phyloP scores from a whole-genome alignment of 2,113 vertebrate genomes.

The Nesoenas mayeri region DNA sequence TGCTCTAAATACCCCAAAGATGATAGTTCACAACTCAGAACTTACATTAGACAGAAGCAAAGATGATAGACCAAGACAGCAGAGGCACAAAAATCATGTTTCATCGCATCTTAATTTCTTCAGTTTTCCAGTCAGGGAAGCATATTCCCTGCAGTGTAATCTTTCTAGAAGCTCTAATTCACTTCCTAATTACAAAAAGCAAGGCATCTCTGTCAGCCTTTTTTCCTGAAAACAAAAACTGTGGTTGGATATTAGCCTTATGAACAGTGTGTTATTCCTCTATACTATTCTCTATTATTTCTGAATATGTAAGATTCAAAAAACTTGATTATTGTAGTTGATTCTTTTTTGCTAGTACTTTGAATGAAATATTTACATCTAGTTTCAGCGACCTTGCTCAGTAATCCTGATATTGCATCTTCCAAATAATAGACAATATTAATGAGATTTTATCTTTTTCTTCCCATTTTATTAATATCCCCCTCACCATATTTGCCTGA shows the following conservation, averaged over 20 bases:
- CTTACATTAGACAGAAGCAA: background rate
- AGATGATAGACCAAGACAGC: background rate
- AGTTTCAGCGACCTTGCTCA: background rate
- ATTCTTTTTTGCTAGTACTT: background rate
- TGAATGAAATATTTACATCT: background rate
- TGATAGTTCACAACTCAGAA: background rate
- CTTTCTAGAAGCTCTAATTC: background rate
- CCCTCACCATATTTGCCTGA: background rate
- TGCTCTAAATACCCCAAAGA: background rate
- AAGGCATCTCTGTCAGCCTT: background rate
- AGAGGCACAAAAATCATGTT: background rate
- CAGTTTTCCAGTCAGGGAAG: background rate
- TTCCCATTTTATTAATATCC: background rate
- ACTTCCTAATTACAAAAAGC: background rate
- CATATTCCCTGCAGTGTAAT: background rate
- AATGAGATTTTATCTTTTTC: background rate
- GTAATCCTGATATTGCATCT: background rate
- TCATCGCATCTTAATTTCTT: background rate
- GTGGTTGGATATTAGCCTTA: background rate
- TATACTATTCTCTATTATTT: background rate
- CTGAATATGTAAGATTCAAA: background rate
- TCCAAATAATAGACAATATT: background rate
- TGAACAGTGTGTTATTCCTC: background rate
- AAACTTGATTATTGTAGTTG: background rate
- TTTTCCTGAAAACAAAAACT: background rate